Evolutionary conservation across 2,113 vertebrate genomes (phyloP).

Genomic region (Candoia aspera): DNA sequence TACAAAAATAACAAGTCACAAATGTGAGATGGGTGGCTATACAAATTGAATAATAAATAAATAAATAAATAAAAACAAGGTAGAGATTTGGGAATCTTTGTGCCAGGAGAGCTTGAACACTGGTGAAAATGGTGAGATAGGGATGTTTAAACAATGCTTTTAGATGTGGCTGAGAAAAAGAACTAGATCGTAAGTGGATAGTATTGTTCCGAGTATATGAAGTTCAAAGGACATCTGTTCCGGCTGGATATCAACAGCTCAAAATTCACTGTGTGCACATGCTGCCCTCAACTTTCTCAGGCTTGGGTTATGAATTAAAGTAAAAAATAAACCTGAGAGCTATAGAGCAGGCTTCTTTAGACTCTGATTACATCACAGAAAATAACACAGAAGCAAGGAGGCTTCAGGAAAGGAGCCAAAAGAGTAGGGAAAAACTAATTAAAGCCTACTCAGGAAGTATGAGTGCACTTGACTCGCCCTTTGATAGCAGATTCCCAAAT

Average conservation of each 20-base stretch:
- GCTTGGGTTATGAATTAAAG: not conserved
- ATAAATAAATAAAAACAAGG: too few relatives aligned
- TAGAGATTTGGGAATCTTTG: not conserved
- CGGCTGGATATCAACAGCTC: not conserved
- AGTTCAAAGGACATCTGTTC: not conserved
- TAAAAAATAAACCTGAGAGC: not conserved
- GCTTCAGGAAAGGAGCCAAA: not conserved
- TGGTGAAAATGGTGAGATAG: not conserved
- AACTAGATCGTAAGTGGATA: not conserved
- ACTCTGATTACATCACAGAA: not conserved
- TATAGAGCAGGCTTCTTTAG: not conserved
- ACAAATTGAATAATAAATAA: too few relatives aligned
- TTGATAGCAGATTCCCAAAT: not conserved
- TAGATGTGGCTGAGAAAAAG: not conserved
- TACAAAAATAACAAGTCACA: not conserved
- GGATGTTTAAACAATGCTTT: not conserved
- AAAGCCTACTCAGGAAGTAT: not conserved
- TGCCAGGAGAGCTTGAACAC: not conserved
- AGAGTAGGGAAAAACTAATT: not conserved
- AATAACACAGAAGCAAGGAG: not conserved
- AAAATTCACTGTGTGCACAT: not conserved
- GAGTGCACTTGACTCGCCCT: not conserved
- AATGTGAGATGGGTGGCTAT: not conserved
- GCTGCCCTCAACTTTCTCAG: not conserved
- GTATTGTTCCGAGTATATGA: not conserved